A percentile compares a stretch with the other conserved stretches of the same genome.
Conservation (phyloP, 1,140 invertebrate species). For the Drosophila bifasciata region DNA sequence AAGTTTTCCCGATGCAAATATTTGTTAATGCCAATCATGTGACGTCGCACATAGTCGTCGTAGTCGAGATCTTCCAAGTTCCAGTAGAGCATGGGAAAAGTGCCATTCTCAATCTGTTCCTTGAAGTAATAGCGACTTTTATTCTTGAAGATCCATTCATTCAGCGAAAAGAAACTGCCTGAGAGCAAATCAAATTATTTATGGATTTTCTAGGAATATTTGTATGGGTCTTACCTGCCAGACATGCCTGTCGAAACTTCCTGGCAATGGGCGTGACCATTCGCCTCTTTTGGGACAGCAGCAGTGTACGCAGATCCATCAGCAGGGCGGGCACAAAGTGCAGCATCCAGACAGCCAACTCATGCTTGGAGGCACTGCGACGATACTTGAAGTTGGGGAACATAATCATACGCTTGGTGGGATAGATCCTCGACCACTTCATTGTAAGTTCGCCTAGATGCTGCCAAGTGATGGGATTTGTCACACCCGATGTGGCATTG, state of each 20-base stretch:
- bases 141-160: constrained; percentile 93
- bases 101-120: constrained; percentile 46
- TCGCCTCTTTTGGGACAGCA: constrained; percentile 90
- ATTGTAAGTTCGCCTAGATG: constrained; percentile 89
- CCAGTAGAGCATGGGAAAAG: constrained; percentile 63
- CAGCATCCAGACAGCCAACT: constrained; percentile 88
- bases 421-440: constrained; percentile 89
- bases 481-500: constrained; percentile 94
- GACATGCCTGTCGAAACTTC: constrained; percentile 90
- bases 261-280: constrained; percentile 94
- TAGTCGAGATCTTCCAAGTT: constrained; percentile 86
- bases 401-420: constrained; percentile 93
- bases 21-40: constrained; percentile 91
- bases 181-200: background rate
- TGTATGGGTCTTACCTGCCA: constrained; percentile 83
- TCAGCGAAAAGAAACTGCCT: constrained; percentile 94
- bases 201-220: too few species aligned
- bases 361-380: constrained; percentile 89
- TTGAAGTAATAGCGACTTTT: constrained; percentile 89
- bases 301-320: constrained; percentile 87
- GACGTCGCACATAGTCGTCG: constrained; percentile 89
- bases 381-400: constrained; percentile 93
- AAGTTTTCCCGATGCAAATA: constrained; percentile 91
- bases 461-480: constrained; percentile 94
- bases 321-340: constrained; percentile 93